phyloP scores from a whole-genome alignment of 64 coral and sea anemone genomes.

The Astreopora myriophthalma region DNA sequence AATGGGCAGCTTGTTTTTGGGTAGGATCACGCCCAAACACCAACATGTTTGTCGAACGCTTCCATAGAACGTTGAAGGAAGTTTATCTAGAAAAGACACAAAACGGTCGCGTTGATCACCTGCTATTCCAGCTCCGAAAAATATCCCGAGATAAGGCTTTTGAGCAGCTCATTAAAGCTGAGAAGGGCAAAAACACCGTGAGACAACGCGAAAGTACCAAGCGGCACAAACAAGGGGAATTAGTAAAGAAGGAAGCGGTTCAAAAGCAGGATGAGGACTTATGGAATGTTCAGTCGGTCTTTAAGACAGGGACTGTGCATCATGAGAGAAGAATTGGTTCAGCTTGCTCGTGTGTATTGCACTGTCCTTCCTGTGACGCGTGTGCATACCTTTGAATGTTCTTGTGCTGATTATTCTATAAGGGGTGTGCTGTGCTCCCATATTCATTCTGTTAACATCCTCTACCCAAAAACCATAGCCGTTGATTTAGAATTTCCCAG shows the following conservation, averaged over 20 bases:
- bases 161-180: slow-evolving; percentile 59
- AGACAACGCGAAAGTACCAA: slow-evolving; percentile 37
- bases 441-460: slow-evolving; percentile 8
- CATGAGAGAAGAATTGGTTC: slow-evolving; percentile 8
- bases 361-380: slow-evolving; percentile 2
- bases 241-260: background rate
- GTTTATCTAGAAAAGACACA: slow-evolving; percentile 24
- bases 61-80: too few species aligned
- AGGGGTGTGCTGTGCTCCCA: slow-evolving; percentile 47
- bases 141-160: slow-evolving; percentile 26
- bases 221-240: background rate
- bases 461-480: too few species aligned
- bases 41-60: too few species aligned
- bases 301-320: slow-evolving; percentile 1
- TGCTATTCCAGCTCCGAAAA: slow-evolving; percentile 13
- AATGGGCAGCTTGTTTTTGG: slow-evolving; percentile 28
- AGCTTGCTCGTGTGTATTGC: background rate
- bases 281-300: slow-evolving; percentile 14
- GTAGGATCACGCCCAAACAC: too few species aligned
- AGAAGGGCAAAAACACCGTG: slow-evolving; percentile 41
- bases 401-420: slow-evolving; percentile 59
- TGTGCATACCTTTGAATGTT: slow-evolving; percentile 18
- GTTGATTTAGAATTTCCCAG: too few species aligned
- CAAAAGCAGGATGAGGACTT: slow-evolving; percentile 7
- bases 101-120: slow-evolving; percentile 41